Conservation (phyloP, 2,888 invertebrate genomes). For the Caenorhabditis panamensis region DNA sequence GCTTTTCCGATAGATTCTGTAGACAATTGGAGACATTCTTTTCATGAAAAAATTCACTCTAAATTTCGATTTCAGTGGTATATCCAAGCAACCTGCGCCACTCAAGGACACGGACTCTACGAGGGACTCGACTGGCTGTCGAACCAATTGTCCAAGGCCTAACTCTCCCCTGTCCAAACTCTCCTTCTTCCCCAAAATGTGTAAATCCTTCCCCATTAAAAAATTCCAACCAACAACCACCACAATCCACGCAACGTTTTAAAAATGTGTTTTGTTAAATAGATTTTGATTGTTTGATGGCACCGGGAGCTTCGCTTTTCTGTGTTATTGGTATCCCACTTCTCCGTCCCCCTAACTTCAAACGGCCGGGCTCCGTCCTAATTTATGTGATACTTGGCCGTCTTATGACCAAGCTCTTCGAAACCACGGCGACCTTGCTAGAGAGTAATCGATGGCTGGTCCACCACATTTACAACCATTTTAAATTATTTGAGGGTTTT, state of each 20-base stretch:
- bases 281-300: conserved; percentile 58
- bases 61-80: conserved; percentile 66
- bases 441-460: conserved; percentile 52
- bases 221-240: conserved; percentile 44
- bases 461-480: conserved; percentile 40
- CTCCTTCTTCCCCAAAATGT: conserved; percentile 43
- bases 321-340: conserved; percentile 43
- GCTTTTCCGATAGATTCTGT: neutral
- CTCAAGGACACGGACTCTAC: conserved; percentile 72
- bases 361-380: conserved; percentile 51
- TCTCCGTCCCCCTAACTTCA: conserved; percentile 48
- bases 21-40: neutral
- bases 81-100: conserved; percentile 73
- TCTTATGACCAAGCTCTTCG: conserved; percentile 41
- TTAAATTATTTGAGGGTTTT: conserved; percentile 57
- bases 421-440: conserved; percentile 45
- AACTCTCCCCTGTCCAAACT: conserved; percentile 49
- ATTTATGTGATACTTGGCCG: conserved; percentile 62
- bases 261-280: conserved; percentile 52
- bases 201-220: conserved; percentile 50
- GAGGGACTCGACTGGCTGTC: conserved; percentile 75
- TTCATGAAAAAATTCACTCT: neutral
- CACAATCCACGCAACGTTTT: conserved; percentile 58
- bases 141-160: conserved; percentile 72
- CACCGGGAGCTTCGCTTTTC: conserved; percentile 50